Evolutionary conservation across 2,888 invertebrate species (phyloP).

Genomic region (Danaus chrysippus): DNA sequence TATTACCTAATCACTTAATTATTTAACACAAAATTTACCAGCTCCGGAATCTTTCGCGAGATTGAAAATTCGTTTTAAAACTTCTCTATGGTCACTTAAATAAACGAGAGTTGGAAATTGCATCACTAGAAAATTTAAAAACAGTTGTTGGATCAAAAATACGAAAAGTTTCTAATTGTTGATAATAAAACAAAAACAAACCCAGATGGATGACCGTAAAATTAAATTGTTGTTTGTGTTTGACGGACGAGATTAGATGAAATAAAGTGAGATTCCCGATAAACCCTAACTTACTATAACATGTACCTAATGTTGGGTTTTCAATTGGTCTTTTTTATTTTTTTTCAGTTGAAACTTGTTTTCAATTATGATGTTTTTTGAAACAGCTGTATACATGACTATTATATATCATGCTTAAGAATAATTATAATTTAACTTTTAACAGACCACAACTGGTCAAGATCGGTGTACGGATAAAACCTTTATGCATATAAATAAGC

Average conservation of each 20-base stretch:
- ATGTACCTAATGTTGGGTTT: not conserved
- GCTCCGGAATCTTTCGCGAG: slow-evolving; percentile 11
- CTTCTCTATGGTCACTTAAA: slow-evolving; percentile 22
- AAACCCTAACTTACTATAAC: not conserved
- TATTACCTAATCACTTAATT: not conserved
- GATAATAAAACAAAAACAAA: slow-evolving; percentile 43
- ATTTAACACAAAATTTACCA: slow-evolving; percentile 3
- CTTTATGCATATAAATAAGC: too few species aligned
- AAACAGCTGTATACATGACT: too few species aligned
- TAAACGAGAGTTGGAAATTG: slow-evolving; percentile 30
- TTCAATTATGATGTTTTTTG: too few species aligned
- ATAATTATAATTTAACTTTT: too few species aligned
- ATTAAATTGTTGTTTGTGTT: slow-evolving; percentile 30
- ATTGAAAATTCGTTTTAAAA: slow-evolving; percentile 21
- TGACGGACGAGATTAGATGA: slow-evolving; percentile 17
- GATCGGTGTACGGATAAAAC: too few species aligned
- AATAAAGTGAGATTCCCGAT: slow-evolving; percentile 14
- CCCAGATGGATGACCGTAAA: slow-evolving; percentile 26
- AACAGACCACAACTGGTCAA: too few species aligned
- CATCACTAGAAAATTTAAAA: slow-evolving; percentile 37
- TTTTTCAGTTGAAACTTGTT: too few species aligned
- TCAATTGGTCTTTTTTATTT: not conserved
- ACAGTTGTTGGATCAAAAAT: slow-evolving; percentile 33
- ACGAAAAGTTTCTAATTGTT: slow-evolving; percentile 48
- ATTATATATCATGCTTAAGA: too few species aligned